Percentiles rank a stretch among this genome's conserved stretches.
These are phyloP conservation scores for Isichthys henryi DNA, from an alignment of 2,113 vertebrate species.

Conservation along the genomic window DNA sequence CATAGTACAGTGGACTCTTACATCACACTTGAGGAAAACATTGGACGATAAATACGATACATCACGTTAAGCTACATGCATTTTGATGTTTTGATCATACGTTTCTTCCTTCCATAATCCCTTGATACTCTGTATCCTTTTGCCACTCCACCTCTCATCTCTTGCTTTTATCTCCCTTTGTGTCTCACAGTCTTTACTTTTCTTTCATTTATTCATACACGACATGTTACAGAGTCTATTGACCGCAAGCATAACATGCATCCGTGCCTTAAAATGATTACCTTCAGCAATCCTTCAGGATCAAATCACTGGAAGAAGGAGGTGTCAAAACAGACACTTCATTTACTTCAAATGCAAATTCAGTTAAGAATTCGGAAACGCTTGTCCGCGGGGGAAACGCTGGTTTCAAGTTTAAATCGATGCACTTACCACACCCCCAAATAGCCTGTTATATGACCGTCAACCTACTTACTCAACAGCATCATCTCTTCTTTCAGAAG, in stretches of 20 bases:
- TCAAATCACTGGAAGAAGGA: neutral
- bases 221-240: neutral
- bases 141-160: neutral
- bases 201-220: neutral
- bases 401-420: slow-evolving; percentile 9
- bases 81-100: neutral
- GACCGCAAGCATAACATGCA: neutral
- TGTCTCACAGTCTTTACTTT: neutral
- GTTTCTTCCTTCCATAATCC: neutral
- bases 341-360: neutral
- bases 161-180: neutral
- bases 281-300: neutral
- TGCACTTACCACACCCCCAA: neutral
- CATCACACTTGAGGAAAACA: neutral
- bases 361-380: neutral
- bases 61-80: neutral
- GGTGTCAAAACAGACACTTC: neutral
- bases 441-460: neutral
- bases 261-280: neutral
- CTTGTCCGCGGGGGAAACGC: neutral
- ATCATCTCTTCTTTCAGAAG: neutral
- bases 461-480: slow-evolving; percentile 1
- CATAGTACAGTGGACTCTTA: neutral
- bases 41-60: neutral
- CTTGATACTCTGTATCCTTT: neutral